Conservation (phyloP, 2,113 vertebrate genomes). For the Raphicerus campestris region DNA sequence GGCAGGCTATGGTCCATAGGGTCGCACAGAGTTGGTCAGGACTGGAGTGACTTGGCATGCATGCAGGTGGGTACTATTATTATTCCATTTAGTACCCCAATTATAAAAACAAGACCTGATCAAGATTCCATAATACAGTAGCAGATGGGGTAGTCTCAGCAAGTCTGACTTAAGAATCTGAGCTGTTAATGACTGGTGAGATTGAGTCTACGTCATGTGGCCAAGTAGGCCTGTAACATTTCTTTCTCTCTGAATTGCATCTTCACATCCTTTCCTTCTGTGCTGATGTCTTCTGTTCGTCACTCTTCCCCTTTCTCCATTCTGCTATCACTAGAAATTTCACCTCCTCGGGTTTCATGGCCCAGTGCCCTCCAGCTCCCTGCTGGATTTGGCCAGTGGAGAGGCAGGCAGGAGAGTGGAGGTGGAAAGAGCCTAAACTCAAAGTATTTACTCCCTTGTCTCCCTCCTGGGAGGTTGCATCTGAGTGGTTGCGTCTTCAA, state of each 20-base stretch:
- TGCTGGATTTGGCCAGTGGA: neutral
- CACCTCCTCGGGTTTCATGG: neutral
- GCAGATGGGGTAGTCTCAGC: neutral
- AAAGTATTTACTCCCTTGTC: neutral
- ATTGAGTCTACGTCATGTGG: neutral
- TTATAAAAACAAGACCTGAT: neutral
- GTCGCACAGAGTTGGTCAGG: neutral
- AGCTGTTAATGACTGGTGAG: neutral
- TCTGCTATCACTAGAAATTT: neutral
- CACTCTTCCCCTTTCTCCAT: neutral
- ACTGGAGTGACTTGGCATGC: neutral
- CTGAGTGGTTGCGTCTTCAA: neutral
- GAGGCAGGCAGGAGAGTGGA: neutral
- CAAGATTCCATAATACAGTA: no score
- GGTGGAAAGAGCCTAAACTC: neutral
- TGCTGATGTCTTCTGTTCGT: neutral
- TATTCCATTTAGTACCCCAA: neutral
- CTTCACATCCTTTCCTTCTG: neutral
- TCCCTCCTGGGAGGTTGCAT: neutral
- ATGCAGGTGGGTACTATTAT: neutral
- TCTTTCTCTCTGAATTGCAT: neutral
- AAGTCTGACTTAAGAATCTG: neutral
- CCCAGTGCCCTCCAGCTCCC: neutral
- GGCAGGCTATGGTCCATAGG: neutral
- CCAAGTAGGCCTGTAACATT: neutral